Evolutionary conservation across 2,888 invertebrate species (phyloP), one percentile per base, ranked within the genome.

Genomic region (Alviniconcha strummeri): DNA sequence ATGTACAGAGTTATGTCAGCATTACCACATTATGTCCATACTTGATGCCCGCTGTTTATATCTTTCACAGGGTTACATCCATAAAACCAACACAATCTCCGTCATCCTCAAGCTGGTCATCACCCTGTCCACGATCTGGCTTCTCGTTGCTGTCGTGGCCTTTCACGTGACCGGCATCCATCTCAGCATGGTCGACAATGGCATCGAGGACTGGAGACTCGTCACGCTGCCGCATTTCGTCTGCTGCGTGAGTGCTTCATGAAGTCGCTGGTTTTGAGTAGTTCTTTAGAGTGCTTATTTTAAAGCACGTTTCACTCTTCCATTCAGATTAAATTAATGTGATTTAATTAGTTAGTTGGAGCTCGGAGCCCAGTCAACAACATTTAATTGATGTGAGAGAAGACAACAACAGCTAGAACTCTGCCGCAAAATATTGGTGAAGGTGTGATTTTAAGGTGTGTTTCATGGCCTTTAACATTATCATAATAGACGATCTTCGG

Each of bases 141-240:
- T 91, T 54, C 82, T 90, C 13, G 57, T 87, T 13, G 87, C 87
- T 6, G 85, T 91, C 11, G 11, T 88, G 5, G 80, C 84, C 19
- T 90, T 90, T 80, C 90, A 91, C 81, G 85, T 87, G 7, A 88
- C 88, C 9, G 89, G 89, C 5, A 88, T 91, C 13, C 85, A 87
- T 75, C 83, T 91, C 6, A 86, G 85, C n/a, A 90, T 90, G 90
- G 88, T 89, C 4, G 90, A 90, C 84, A 90, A 90, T 79, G 88
- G 89, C 74, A 85, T 90, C 80, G 89, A 90, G 74, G 89, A 91
- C 81, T 91, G 91, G 90, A 83, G 90, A 71, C 84, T 91, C 55
- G 89, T 89, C 8, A 88, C 89, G 64, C 84, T 85, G 15, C 88
- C 87, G 74, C 87, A 88, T 4, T 85, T 86, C 69, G 71, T 55